These are phyloP conservation scores for Sebastes dallii DNA, from an alignment of 2,797 vertebrate genomes.

Conservation along the genomic window DNA sequence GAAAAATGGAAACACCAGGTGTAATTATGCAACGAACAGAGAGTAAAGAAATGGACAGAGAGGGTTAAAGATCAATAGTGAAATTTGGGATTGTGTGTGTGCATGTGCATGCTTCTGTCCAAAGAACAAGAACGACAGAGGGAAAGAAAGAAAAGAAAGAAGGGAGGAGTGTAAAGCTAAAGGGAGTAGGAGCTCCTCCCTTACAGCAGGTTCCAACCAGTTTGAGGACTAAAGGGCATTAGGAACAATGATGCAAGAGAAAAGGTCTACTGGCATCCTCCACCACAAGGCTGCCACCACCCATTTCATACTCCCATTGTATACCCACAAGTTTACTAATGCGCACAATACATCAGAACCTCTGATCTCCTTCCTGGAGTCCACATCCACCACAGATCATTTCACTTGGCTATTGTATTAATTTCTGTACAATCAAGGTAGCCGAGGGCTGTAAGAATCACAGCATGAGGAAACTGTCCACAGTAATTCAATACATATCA, in stretches of 20 bases:
- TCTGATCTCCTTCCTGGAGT: neutral
- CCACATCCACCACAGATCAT: constrained; percentile 4
- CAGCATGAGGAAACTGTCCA: neutral
- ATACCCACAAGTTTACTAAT: constrained; percentile 25
- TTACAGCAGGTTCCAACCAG: constrained; percentile 84
- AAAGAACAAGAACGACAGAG: constrained; percentile 39
- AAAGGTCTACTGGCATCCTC: constrained; percentile 72
- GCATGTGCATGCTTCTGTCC: constrained; percentile 29
- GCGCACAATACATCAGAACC: constrained; percentile 28
- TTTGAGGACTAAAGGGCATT: constrained; percentile 82
- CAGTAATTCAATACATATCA: constrained; percentile 1
- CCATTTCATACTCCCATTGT: constrained; percentile 50
- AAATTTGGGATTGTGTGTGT: constrained; percentile 19
- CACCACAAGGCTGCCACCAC: constrained; percentile 44
- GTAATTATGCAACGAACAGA: constrained; percentile 20
- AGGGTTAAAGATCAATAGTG: constrained; percentile 13
- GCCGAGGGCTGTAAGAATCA: neutral
- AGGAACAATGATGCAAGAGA: constrained; percentile 82
- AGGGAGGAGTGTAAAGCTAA: constrained; percentile 60
- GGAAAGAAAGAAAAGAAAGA: constrained; percentile 56
- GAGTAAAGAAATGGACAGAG: constrained; percentile 10
- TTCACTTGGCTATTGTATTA: neutral
- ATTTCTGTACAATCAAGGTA: neutral
- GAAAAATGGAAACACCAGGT: constrained; percentile 18
- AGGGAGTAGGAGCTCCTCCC: constrained; percentile 74